Percentiles rank a stretch among this genome's conserved stretches.
Conservation (phyloP, 2,888 invertebrate genomes). For the Dasypolia templi region DNA sequence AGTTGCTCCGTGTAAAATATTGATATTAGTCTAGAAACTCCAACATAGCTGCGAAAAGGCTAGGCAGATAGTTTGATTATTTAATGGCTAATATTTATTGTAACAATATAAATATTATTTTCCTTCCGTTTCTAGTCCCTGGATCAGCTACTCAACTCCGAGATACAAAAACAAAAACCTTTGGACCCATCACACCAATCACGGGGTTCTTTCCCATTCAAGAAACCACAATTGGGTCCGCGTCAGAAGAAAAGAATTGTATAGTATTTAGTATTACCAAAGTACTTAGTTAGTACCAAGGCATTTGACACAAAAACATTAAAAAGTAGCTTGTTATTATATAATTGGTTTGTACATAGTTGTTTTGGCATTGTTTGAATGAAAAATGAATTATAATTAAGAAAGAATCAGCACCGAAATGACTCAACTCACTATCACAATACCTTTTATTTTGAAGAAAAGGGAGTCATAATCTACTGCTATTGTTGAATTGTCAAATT, state of each 20-base stretch:
- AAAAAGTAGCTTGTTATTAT: slow-evolving; percentile 37
- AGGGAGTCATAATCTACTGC: neutral
- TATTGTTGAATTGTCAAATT: neutral
- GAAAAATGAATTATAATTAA: slow-evolving; percentile 30
- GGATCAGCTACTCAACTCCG: slow-evolving; percentile 77
- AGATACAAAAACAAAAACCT: slow-evolving; percentile 70
- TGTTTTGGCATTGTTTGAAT: slow-evolving; percentile 43
- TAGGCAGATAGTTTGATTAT: neutral
- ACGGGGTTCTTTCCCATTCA: slow-evolving; percentile 65
- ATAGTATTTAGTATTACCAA: slow-evolving; percentile 23
- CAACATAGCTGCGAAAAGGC: neutral
- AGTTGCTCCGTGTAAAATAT: neutral
- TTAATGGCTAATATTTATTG: neutral
- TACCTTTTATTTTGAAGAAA: neutral
- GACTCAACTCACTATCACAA: neutral
- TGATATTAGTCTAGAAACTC: neutral
- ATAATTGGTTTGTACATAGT: slow-evolving; percentile 55
- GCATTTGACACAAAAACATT: slow-evolving; percentile 8
- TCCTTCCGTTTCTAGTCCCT: slow-evolving; percentile 75
- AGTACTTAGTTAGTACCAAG: neutral
- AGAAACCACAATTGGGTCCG: slow-evolving; percentile 72
- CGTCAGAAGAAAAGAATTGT: slow-evolving; percentile 69
- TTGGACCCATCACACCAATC: slow-evolving; percentile 54
- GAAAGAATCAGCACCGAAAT: neutral
- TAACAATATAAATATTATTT: neutral